Conservation (phyloP, 2,888 invertebrate species). For the Drosophila algonquin region DNA sequence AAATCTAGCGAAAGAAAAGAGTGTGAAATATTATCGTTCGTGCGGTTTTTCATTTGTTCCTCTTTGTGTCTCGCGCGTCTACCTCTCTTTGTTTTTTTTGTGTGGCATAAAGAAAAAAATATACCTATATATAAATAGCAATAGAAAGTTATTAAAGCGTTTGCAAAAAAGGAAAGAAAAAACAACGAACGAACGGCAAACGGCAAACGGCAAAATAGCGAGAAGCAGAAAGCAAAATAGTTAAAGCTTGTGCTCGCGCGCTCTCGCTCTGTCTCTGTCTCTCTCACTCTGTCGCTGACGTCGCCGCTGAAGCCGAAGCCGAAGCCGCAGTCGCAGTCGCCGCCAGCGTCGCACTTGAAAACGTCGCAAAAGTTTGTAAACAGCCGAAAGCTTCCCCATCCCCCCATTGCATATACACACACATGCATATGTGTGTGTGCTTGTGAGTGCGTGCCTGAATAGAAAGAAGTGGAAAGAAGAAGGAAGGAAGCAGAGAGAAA, state of each 20-base stretch:
- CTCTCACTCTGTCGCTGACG: constrained; percentile 43
- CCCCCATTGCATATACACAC: constrained; percentile 12
- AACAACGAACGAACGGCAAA: constrained; percentile 46
- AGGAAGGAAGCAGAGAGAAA: constrained; percentile 34
- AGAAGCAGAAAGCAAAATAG: constrained; percentile 70
- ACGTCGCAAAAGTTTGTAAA: constrained; percentile 79
- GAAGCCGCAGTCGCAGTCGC: constrained; percentile 38
- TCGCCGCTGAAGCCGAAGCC: constrained; percentile 32
- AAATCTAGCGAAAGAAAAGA: constrained; percentile 5
- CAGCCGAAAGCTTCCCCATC: constrained; percentile 62
- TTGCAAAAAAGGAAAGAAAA: constrained; percentile 52
- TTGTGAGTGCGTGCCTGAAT: constrained; percentile 57
- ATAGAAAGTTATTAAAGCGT: constrained; percentile 78
- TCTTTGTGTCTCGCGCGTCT: constrained; percentile 42
- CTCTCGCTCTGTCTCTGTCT: constrained; percentile 24
- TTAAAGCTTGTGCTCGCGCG: constrained; percentile 70
- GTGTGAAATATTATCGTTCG: constrained; percentile 64
- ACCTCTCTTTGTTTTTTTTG: constrained; percentile 36
- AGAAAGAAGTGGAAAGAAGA: constrained; percentile 69
- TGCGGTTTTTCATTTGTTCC: constrained; percentile 34
- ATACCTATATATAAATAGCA: constrained; percentile 77
- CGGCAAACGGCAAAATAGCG: constrained; percentile 46
- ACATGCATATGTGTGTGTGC: constrained; percentile 28
- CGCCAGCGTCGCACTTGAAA: constrained; percentile 72
- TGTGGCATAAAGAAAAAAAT: constrained; percentile 39